These are phyloP conservation scores for Darevskia nairensis DNA, from an alignment of 2,797 vertebrate species.

Conservation along the genomic window DNA sequence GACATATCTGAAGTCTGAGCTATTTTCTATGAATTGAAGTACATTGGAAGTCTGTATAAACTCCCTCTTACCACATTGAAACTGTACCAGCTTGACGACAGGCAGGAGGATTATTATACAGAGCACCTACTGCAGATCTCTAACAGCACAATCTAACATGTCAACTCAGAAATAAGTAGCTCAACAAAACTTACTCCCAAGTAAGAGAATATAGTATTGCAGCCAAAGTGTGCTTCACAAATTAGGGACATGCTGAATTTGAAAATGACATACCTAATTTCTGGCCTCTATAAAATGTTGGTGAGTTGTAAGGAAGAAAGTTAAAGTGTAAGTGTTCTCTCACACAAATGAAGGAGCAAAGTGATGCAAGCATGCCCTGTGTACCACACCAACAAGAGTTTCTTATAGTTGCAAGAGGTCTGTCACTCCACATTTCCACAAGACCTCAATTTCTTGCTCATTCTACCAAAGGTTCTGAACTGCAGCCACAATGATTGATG, in stretches of 20 bases:
- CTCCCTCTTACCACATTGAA: neutral
- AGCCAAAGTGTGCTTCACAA: neutral
- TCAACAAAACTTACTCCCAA: too few species aligned
- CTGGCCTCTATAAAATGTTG: conserved; percentile 17
- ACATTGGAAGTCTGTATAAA: neutral
- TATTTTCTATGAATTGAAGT: neutral
- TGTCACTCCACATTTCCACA: conserved; percentile 30
- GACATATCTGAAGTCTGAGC: neutral
- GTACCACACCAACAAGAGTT: neutral
- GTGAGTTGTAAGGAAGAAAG: conserved; percentile 44
- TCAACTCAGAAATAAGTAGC: too few species aligned
- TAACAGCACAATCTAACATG: neutral
- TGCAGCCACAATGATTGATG: conserved; percentile 24
- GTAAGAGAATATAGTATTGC: too few species aligned
- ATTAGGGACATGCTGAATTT: conserved; percentile 1
- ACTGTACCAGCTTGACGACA: neutral
- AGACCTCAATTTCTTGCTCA: conserved; percentile 1
- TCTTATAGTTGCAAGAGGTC: neutral
- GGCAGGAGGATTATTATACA: neutral
- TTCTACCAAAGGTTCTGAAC: conserved; percentile 40
- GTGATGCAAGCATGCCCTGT: conserved; percentile 31
- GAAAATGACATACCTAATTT: conserved; percentile 32
- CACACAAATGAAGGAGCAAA: conserved; percentile 39
- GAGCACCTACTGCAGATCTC: neutral
- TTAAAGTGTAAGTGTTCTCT: conserved; percentile 23